A percentile compares a stretch with the other conserved stretches of the same genome.
These are phyloP conservation scores for Apocrypta bakeri DNA, from an alignment of 1,140 invertebrate genomes.

Conservation along the genomic window DNA sequence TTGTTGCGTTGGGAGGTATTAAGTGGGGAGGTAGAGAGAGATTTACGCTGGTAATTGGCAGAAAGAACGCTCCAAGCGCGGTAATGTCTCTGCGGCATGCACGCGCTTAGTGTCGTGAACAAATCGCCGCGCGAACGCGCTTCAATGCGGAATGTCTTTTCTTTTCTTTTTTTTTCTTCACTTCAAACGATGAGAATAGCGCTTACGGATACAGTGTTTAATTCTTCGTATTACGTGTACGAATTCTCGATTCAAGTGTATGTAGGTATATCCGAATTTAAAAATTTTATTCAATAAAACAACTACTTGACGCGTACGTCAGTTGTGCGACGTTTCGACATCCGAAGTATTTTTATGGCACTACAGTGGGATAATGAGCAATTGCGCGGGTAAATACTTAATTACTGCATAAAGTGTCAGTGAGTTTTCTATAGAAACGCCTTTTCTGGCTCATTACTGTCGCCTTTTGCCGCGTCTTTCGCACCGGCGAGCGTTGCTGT, in stretches of 20 bases:
- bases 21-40: background rate
- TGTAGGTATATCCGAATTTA: too few relatives aligned
- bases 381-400: constrained; percentile 25
- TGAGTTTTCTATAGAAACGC: background rate
- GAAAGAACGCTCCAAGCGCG: constrained; percentile 1
- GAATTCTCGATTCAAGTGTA: too few relatives aligned
- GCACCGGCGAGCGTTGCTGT: background rate
- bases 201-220: too few relatives aligned
- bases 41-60: constrained; percentile 34
- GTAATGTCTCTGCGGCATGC: constrained; percentile 14
- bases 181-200: too few relatives aligned
- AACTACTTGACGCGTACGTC: too few relatives aligned
- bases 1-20: background rate
- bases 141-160: background rate
- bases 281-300: too few relatives aligned
- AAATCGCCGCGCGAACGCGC: background rate
- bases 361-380: background rate
- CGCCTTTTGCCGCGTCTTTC: background rate
- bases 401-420: background rate
- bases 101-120: background rate
- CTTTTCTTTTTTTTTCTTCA: background rate
- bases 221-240: too few relatives aligned
- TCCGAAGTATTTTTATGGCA: background rate
- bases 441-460: constrained; percentile 18
- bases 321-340: background rate